Base-by-base conservation (phyloP, 2,113 vertebrate genomes). In the Gymnocephalus cernua region DNA sequence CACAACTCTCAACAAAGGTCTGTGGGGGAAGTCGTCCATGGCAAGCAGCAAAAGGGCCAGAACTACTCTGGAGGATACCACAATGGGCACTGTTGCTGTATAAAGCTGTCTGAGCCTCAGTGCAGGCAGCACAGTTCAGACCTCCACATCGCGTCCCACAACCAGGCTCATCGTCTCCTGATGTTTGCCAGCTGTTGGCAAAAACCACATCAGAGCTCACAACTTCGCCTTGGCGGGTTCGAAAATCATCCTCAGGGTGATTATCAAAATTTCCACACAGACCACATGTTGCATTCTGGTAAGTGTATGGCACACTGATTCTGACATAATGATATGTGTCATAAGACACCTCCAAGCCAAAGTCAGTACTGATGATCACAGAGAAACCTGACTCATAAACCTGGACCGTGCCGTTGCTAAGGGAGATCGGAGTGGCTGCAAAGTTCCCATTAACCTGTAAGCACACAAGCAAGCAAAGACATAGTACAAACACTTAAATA, bases 201-300 rank as follows among this genome's bases (percentile, higher is more conserved):
- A 95, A 94, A 2, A 25, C 78, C 48, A 82, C 51, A 19, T 86
- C 90, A 16, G 93, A 94, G 35, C 56, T 86, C 32, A 93, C 82
- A 10, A 93, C 0, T 2, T 87, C 58, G 0, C 93, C 93, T 21
- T 77, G 41, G 3, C 77, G 89, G 1, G 79, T 88, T 38, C 0
- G 63, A 38, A 93, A 84, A 2, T 95, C 92, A 35, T 95, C 94
- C 2, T 56, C 18, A 0, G n/a, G 38, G 0, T 68, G 41, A 50
- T 50, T 23, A 41, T 94, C 94, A 79, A 90, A 80, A 51, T 92
- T 63, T 62, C 93, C 94, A 63, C 94, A 95, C 4, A 95, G 87
- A 16, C 92, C 94, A 32, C 93, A 91, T 23, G 92, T 92, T 18
- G 44, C 7, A 29, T 93, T 88, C 1, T 78, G 84, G 18, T 93